phyloP scores from a whole-genome alignment of 2,888 invertebrate species.

The Apamea sordens region DNA sequence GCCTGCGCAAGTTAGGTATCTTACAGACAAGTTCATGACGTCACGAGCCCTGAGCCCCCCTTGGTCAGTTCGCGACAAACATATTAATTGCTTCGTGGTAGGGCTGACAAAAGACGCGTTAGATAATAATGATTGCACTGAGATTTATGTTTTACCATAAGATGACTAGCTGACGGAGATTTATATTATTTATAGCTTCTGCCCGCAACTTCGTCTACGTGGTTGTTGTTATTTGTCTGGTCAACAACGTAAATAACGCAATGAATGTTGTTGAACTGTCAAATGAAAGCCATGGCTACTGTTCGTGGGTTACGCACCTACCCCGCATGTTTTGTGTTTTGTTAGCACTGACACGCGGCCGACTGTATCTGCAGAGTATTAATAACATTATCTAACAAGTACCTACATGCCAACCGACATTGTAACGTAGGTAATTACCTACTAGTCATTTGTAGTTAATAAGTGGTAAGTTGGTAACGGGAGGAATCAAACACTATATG shows the following conservation, averaged over 20 bases:
- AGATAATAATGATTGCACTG: background rate
- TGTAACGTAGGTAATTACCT: slow-evolving; percentile 4
- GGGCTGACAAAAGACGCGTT: slow-evolving; percentile 28
- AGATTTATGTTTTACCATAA: background rate
- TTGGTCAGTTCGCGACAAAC: slow-evolving; percentile 47
- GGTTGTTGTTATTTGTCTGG: background rate
- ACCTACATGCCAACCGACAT: background rate
- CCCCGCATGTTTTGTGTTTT: too few species aligned
- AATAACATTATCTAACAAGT: background rate
- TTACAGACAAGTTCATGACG: slow-evolving; percentile 63
- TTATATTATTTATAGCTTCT: background rate
- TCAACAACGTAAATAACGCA: too few species aligned
- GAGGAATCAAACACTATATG: too few species aligned
- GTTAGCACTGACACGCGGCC: background rate
- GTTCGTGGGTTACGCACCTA: too few species aligned
- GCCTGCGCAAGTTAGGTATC: slow-evolving; percentile 26
- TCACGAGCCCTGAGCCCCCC: slow-evolving; percentile 57
- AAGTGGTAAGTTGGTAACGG: too few species aligned
- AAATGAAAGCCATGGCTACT: too few species aligned
- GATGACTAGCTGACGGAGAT: background rate
- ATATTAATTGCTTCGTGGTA: slow-evolving; percentile 54
- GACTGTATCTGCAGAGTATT: background rate
- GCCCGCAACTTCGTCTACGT: background rate
- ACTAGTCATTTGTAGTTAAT: background rate
- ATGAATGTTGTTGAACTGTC: too few species aligned